A percentile compares a stretch with the other conserved stretches of the same genome.
phyloP scores from a whole-genome alignment of 2,888 invertebrate genomes.

The Lepetodrilus schrolli region DNA sequence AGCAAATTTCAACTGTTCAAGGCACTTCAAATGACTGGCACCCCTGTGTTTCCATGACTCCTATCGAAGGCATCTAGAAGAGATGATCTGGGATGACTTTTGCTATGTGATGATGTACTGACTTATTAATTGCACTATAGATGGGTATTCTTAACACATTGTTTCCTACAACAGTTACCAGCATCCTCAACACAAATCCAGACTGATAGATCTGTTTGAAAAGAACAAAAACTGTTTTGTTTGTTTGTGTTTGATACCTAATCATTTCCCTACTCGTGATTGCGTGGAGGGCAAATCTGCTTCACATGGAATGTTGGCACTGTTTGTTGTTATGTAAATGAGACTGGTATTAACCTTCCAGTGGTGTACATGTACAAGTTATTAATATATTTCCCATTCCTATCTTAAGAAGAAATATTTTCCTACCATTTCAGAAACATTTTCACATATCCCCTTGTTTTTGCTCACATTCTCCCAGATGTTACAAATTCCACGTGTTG shows the following conservation, averaged over 20 bases:
- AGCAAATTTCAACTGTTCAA: not conserved
- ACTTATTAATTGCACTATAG: conserved; percentile 17
- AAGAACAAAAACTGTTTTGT: conserved; percentile 31
- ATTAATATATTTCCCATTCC: conserved; percentile 31
- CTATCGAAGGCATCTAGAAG: not conserved
- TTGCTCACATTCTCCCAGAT: conserved; percentile 19
- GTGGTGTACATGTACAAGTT: conserved; percentile 25
- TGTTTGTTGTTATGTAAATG: conserved; percentile 31
- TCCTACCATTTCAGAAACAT: conserved; percentile 25
- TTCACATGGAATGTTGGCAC: conserved; percentile 36
- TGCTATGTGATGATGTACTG: conserved; percentile 26
- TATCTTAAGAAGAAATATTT: conserved; percentile 29
- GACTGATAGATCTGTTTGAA: conserved; percentile 30
- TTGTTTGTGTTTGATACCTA: conserved; percentile 31
- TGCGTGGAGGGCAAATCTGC: conserved; percentile 35
- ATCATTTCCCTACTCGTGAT: conserved; percentile 30
- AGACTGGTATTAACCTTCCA: conserved; percentile 21
- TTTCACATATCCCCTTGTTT: conserved; percentile 31
- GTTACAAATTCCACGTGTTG: conserved; percentile 22
- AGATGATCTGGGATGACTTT: conserved; percentile 3
- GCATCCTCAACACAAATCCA: conserved; percentile 20
- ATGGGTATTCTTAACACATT: conserved; percentile 20
- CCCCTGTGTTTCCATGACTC: conserved; percentile 11
- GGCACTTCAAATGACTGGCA: not conserved
- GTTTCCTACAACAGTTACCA: conserved; percentile 24